Evolutionary conservation across 2,797 vertebrate genomes (phyloP).

Genomic region (Schizopygopsis pylzovi): DNA sequence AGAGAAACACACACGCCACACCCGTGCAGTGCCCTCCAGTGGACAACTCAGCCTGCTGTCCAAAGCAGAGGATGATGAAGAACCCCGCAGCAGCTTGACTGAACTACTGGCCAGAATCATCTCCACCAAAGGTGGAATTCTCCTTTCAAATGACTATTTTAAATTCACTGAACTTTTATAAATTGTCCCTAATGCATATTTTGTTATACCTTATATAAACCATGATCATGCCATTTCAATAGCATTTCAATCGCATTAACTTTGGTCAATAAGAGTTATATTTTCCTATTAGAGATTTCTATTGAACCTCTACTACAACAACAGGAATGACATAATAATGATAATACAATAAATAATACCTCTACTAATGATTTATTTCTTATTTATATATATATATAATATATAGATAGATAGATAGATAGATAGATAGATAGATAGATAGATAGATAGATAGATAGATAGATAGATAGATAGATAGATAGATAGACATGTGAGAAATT

Average conservation of each 20-base stretch:
- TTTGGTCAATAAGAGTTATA: neutral
- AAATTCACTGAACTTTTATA: neutral
- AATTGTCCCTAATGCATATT: neutral
- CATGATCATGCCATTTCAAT: neutral
- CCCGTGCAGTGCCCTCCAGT: constrained; percentile 53
- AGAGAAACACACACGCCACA: constrained; percentile 55
- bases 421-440: too few relatives aligned
- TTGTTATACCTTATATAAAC: neutral
- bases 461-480: too few relatives aligned
- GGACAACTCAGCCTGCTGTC: constrained; percentile 56
- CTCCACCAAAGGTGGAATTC: constrained; percentile 72
- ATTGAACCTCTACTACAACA: neutral
- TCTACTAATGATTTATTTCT: too few relatives aligned
- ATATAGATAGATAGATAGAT: too few relatives aligned
- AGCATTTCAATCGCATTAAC: neutral
- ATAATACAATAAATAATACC: neutral
- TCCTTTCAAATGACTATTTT: neutral
- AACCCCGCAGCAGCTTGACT: constrained; percentile 66
- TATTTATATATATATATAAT: too few relatives aligned
- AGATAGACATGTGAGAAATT: neutral
- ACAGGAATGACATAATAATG: neutral
- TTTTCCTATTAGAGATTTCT: neutral
- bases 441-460: too few relatives aligned
- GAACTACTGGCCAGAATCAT: constrained; percentile 75
- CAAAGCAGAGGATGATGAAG: constrained; percentile 52